Evolutionary conservation across 2,797 vertebrate genomes (phyloP).

Genomic region (Percopsis omiscomaycus): DNA sequence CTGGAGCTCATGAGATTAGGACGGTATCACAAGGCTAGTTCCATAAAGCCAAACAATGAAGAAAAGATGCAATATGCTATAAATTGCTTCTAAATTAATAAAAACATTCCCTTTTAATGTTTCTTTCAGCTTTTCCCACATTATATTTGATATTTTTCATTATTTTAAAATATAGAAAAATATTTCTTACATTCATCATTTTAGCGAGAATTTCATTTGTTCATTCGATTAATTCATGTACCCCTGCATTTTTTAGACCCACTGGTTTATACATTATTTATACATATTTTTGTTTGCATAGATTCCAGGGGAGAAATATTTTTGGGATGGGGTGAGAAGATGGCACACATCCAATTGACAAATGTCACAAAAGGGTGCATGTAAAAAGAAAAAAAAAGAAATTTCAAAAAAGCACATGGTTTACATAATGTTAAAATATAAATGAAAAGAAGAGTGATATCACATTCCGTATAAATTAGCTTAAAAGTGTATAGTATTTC

Average conservation of each 20-base stretch:
- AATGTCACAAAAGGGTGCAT: too few relatives aligned
- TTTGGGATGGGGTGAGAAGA: too few relatives aligned
- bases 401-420: too few relatives aligned
- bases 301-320: too few relatives aligned
- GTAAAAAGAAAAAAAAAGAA: too few relatives aligned
- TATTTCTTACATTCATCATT: constrained; percentile 79
- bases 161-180: constrained; percentile 80
- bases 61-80: constrained; percentile 71
- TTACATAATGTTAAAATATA: too few relatives aligned
- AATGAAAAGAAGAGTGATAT: too few relatives aligned
- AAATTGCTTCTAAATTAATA: constrained; percentile 87
- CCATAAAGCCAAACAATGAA: constrained; percentile 21
- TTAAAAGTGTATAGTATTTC: too few relatives aligned
- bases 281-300: constrained; percentile 30
- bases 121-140: constrained; percentile 66
- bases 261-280: constrained; percentile 68
- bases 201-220: constrained; percentile 64
- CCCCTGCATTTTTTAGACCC: constrained; percentile 39
- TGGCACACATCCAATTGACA: too few relatives aligned
- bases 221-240: constrained; percentile 53
- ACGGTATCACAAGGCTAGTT: neutral
- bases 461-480: too few relatives aligned
- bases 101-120: constrained; percentile 84
- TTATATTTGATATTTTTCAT: constrained; percentile 53
- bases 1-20: too few relatives aligned